Evolutionary conservation across 2,113 vertebrate species (phyloP), one percentile per base, ranked within the genome.

Genomic region (Pelvicachromis taeniatus): DNA sequence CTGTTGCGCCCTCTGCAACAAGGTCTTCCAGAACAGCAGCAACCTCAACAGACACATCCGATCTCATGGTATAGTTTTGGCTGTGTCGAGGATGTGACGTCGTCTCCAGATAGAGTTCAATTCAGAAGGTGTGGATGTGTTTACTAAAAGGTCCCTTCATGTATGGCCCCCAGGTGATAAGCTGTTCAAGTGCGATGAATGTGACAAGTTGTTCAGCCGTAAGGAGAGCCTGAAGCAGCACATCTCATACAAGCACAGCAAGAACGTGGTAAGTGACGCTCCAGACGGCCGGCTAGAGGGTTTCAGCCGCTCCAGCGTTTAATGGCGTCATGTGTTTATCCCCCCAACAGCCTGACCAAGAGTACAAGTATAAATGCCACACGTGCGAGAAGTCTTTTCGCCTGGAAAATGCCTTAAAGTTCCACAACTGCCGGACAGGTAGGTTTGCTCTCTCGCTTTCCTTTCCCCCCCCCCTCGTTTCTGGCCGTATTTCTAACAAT

Each of bases 341-440:
- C 85, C 21, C 65, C 86, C 33, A 3, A 48, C 94, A 99, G 98
- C 96, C 97, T 12, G 98, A 99, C 82, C 81, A 93, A 4, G 98
- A 99, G 84, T 99, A 99, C 95, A 96, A 96, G 38, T 97, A 97
- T 85, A 98, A 97, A 80, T 99, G 99, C 68, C 91, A 92, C 90
- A 99, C 97, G 0, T 99, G 99, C 38, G 97, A 99, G 79, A 99
- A 99, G 94, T 97, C 97, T 59, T 99, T 99, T 84, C 97, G 98
- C 82, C 97, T 99, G 79, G 97, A 99, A 94, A 99, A 98, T 8
- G 98, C 98, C 0, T 87, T 99, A 93, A 97, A 98, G 85, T 99
- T 99, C 87, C 99, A 99, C 96, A 99, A 99, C 96, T 99, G 99
- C 95, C 94, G 98, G 77, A 99, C 99, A 96, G 99, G 99, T 99